Conservation (phyloP, 2,888 invertebrate species). For the Tridacna gigas region DNA sequence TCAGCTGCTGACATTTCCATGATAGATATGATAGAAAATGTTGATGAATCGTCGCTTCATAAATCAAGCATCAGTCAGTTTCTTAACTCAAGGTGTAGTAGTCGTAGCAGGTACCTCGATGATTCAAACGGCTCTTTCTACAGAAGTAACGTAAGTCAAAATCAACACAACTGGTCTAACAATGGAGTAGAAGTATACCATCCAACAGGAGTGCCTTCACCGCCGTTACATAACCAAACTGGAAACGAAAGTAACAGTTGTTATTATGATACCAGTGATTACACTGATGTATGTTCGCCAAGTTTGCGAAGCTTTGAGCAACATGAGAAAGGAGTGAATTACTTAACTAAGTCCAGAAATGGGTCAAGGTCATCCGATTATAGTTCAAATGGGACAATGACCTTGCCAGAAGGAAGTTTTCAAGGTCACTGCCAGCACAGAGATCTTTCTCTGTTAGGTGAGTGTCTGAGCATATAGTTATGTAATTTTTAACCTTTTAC, state of each 20-base stretch:
- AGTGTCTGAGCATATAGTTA: not conserved
- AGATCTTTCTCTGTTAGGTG: conserved; percentile 82
- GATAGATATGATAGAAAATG: conserved; percentile 46
- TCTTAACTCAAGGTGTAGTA: conserved; percentile 57
- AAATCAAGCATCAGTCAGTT: conserved; percentile 61
- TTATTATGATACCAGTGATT: conserved; percentile 20
- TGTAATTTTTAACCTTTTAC: not conserved
- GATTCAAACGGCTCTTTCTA: conserved; percentile 43
- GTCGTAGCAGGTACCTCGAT: conserved; percentile 52
- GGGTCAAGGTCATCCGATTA: conserved; percentile 63
- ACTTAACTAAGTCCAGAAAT: conserved; percentile 53
- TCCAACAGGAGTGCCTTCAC: conserved; percentile 22
- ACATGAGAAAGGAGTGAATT: conserved; percentile 60
- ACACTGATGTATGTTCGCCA: conserved; percentile 41
- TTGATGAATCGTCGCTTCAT: conserved; percentile 52
- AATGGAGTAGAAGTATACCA: conserved; percentile 27
- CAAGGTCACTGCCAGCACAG: conserved; percentile 83
- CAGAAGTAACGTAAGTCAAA: conserved; percentile 9
- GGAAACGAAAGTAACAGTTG: conserved; percentile 17
- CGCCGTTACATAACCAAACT: conserved; percentile 18
- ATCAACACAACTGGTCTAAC: not conserved
- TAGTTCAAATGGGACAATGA: conserved; percentile 57
- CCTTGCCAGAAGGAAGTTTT: conserved; percentile 83
- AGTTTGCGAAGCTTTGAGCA: conserved; percentile 61
- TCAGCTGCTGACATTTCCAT: conserved; percentile 4